These are phyloP conservation scores for Mungos mungo DNA, from an alignment of 2,113 vertebrate genomes.

Conservation along the genomic window DNA sequence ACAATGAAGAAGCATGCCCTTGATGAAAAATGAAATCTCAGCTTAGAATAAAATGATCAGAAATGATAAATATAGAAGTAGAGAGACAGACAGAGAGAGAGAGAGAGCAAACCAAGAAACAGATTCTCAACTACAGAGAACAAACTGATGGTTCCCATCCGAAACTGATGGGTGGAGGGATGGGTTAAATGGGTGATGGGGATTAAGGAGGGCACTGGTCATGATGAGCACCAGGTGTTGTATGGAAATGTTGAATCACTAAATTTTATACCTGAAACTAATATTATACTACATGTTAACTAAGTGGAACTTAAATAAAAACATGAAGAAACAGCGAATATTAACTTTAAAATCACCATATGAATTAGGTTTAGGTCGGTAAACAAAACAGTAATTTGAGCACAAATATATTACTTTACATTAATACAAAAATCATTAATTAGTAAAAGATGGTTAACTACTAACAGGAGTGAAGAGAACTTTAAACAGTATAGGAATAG, in stretches of 20 bases:
- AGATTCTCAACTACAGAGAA: background rate
- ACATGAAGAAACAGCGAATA: background rate
- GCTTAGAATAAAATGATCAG: background rate
- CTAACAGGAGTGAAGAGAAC: background rate
- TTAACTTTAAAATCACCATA: background rate
- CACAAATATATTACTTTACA: background rate
- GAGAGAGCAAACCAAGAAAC: background rate
- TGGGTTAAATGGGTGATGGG: background rate
- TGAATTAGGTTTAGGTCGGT: background rate
- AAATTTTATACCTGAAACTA: background rate
- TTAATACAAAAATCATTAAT: background rate
- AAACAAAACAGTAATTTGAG: background rate
- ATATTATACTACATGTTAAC: background rate
- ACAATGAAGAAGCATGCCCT: background rate
- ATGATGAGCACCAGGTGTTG: background rate
- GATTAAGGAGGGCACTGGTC: background rate
- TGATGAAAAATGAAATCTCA: background rate
- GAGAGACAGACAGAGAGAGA: background rate
- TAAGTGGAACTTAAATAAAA: background rate
- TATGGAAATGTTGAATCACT: background rate
- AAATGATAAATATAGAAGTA: background rate
- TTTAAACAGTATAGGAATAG: background rate
- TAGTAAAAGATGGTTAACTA: background rate
- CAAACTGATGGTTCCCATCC: background rate
- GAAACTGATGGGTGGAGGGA: background rate